phyloP scores from a whole-genome alignment of 35 echinoderm and acorn worm species.

The Amphiura filiformis region DNA sequence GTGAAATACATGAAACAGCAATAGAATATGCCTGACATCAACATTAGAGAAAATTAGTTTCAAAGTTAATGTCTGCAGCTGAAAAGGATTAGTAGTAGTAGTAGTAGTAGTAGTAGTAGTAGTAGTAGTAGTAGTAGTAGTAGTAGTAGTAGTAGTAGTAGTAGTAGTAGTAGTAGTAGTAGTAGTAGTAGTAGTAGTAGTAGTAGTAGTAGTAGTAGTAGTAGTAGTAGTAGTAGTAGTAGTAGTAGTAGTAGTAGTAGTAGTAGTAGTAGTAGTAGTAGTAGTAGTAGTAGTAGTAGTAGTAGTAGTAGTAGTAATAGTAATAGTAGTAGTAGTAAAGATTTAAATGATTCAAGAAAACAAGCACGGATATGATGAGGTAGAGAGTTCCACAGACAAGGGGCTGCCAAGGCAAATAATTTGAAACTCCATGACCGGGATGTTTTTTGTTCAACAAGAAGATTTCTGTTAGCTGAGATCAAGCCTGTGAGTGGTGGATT shows the following conservation, averaged over 20 bases:
- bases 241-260: slow-evolving; percentile 19
- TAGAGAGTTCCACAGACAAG: no score
- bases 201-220: slow-evolving; percentile 18
- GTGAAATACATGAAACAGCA: no score
- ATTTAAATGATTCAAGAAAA: neutral
- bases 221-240: slow-evolving; percentile 24
- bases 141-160: slow-evolving; percentile 24
- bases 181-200: slow-evolving; percentile 20
- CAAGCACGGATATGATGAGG: no score
- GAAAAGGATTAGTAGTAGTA: slow-evolving; percentile 15
- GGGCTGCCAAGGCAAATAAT: neutral
- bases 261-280: slow-evolving; percentile 15
- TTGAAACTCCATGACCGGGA: neutral
- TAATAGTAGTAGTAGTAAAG: neutral
- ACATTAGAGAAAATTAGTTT: no score
- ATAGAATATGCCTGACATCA: no score
- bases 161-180: slow-evolving; percentile 27
- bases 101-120: slow-evolving; percentile 32
- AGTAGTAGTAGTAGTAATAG: slow-evolving; percentile 19
- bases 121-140: slow-evolving; percentile 29
- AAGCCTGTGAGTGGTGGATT: neutral
- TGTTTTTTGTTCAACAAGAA: no score
- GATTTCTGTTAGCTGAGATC: neutral
- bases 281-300: slow-evolving; percentile 30
- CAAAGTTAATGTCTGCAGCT: no score